Percentiles rank a stretch among this genome's conserved stretches.
phyloP scores from a whole-genome alignment of 2,797 vertebrate species.

The Meda fulgida region DNA sequence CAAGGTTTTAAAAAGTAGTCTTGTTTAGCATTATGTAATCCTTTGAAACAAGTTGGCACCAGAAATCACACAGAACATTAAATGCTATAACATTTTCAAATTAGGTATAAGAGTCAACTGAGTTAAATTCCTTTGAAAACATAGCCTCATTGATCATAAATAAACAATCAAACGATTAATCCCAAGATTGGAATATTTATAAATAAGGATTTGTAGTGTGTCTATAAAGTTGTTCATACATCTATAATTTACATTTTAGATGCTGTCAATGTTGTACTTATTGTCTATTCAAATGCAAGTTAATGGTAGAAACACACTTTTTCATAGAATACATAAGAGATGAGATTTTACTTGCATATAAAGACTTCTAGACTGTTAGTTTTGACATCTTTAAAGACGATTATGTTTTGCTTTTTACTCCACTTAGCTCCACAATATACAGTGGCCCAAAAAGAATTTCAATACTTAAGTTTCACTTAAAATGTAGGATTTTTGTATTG shows the following conservation, averaged over 20 bases:
- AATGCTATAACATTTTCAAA: neutral
- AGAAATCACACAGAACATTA: neutral
- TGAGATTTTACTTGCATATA: constrained; percentile 18
- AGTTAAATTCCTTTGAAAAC: neutral
- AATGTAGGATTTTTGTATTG: neutral
- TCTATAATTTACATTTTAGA: neutral
- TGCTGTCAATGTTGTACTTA: neutral
- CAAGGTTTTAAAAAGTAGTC: neutral
- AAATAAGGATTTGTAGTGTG: neutral
- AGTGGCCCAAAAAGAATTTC: neutral
- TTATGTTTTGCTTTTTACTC: neutral
- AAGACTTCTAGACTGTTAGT: neutral
- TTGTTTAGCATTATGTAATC: neutral
- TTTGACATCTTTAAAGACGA: neutral
- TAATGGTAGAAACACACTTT: neutral
- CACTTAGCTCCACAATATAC: neutral
- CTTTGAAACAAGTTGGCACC: neutral
- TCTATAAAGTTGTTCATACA: neutral
- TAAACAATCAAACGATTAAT: neutral
- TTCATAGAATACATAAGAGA: neutral
- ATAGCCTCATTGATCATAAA: neutral
- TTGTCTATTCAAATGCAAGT: neutral
- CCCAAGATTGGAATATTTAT: neutral
- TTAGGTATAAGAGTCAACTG: neutral
- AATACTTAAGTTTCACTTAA: neutral